Evolutionary conservation across 1,140 invertebrate species (phyloP).

Genomic region (Protaetia brevitarsis): DNA sequence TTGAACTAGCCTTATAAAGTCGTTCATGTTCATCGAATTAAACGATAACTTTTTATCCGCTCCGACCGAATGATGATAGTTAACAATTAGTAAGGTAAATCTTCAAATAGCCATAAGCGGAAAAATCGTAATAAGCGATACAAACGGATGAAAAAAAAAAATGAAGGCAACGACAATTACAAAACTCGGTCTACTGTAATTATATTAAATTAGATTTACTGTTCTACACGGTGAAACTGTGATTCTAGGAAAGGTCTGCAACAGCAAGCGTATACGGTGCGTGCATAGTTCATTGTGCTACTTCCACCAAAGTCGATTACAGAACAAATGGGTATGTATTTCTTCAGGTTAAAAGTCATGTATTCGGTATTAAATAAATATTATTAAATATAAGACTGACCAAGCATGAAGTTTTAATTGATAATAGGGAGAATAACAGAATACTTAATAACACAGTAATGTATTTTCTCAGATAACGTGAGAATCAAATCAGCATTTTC

Average conservation of each 20-base stretch:
- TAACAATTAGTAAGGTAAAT: slow-evolving; percentile 3
- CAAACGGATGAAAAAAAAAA: not conserved
- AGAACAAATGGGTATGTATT: not conserved
- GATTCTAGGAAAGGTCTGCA: slow-evolving; percentile 2
- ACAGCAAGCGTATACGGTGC: not conserved
- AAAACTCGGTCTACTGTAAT: not conserved
- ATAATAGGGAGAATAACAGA: not conserved
- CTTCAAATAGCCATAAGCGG: not conserved
- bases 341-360: not conserved
- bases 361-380: not conserved
- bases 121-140: not conserved
- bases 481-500: not conserved
- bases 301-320: slow-evolving; percentile 1
- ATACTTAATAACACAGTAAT: not conserved
- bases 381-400: not conserved
- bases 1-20: too few species aligned
- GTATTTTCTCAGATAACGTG: not conserved
- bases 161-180: not conserved
- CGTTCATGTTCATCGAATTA: not conserved
- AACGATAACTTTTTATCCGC: not conserved
- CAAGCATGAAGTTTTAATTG: not conserved
- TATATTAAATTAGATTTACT: slow-evolving; percentile 17
- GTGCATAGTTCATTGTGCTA: slow-evolving; percentile 11
- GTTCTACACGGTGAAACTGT: slow-evolving; percentile 3
- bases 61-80: not conserved